Conservation (phyloP, 2,113 vertebrate genomes). For the Nesospiza acunhae region DNA sequence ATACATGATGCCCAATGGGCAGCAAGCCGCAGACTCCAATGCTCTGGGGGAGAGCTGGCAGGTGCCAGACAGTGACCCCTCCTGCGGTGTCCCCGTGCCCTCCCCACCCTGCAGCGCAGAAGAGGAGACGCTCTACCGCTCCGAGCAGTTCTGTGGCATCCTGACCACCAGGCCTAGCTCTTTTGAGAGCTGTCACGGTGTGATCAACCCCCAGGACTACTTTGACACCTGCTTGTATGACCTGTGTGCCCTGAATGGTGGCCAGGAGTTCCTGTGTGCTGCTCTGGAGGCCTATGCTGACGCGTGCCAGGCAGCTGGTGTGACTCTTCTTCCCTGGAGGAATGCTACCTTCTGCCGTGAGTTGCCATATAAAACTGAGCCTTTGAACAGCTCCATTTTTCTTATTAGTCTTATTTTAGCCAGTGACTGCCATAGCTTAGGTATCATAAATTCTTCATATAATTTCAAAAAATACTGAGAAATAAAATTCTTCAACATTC, state of each 20-base stretch:
- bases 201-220: constrained; percentile 72
- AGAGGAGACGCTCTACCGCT: constrained; percentile 57
- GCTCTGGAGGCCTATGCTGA: constrained; percentile 44
- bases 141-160: constrained; percentile 75
- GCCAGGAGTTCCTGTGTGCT: constrained; percentile 70
- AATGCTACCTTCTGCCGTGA: constrained; percentile 24
- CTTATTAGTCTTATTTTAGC: background rate
- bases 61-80: background rate
- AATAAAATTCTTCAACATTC: background rate
- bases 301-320: constrained; percentile 75
- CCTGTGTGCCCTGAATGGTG: constrained; percentile 72
- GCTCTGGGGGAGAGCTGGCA: constrained; percentile 75
- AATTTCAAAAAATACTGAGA: background rate
- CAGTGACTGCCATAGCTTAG: background rate
- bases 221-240: constrained; percentile 77
- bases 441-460: background rate
- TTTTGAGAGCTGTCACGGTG: constrained; percentile 72
- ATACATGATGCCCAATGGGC: constrained; percentile 62
- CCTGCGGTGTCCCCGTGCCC: constrained; percentile 44
- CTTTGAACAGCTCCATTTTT: background rate
- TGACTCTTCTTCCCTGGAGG: constrained; percentile 69
- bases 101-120: constrained; percentile 65
- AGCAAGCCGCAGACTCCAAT: constrained; percentile 37
- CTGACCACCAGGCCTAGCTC: constrained; percentile 71
- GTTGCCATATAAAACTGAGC: background rate